Percentiles rank a stretch among this genome's conserved stretches.
Evolutionary conservation across 2,888 invertebrate genomes (phyloP).

Genomic region (Lasioglossum villosulum): DNA sequence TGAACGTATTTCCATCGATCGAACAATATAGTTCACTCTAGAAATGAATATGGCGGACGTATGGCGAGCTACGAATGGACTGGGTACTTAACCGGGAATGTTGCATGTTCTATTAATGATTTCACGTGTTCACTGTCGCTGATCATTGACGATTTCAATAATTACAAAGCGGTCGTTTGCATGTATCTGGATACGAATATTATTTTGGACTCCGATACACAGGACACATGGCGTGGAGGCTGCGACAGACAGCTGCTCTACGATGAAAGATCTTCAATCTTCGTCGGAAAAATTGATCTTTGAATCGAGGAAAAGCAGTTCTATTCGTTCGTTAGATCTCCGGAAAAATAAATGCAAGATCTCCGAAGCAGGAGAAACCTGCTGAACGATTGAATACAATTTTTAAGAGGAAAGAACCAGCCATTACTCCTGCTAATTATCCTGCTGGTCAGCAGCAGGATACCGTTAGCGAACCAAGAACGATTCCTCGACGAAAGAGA

Average conservation of each 20-base stretch:
- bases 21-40: not conserved
- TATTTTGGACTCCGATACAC: constrained; percentile 46
- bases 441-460: not conserved
- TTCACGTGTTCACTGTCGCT: constrained; percentile 67
- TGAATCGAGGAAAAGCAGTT: not conserved
- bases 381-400: not conserved
- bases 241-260: not conserved
- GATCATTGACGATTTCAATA: constrained; percentile 50
- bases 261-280: constrained; percentile 12
- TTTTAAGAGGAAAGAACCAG: not conserved
- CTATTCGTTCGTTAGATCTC: not conserved
- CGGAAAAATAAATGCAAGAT: not conserved
- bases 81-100: constrained; percentile 73
- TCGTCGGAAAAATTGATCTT: not conserved
- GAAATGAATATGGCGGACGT: constrained; percentile 49
- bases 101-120: constrained; percentile 76
- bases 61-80: constrained; percentile 64
- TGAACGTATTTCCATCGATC: constrained; percentile 8
- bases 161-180: constrained; percentile 64
- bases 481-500: constrained; percentile 29
- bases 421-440: not conserved
- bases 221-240: constrained; percentile 29
- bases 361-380: not conserved
- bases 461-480: not conserved
- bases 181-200: constrained; percentile 51